Conservation (phyloP, 2,797 vertebrate species). For the Ctenosaura bakeri region DNA sequence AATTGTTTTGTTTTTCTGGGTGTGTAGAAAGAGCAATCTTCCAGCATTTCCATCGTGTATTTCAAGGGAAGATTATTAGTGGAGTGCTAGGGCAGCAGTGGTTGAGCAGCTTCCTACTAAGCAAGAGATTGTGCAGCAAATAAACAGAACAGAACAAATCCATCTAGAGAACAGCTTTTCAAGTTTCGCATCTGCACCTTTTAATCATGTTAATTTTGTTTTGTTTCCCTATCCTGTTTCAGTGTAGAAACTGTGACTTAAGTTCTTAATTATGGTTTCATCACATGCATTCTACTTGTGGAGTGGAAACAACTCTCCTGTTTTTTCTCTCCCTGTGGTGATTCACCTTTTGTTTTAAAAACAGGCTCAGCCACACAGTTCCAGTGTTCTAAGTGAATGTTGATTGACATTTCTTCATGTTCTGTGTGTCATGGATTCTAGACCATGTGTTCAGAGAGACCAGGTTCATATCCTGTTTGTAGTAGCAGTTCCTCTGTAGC, state of each 20-base stretch:
- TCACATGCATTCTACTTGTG: neutral
- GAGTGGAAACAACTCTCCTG: conserved; percentile 6
- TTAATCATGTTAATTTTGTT: conserved; percentile 44
- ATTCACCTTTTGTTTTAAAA: conserved; percentile 17
- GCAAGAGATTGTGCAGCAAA: conserved; percentile 37
- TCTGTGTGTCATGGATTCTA: neutral
- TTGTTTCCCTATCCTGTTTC: conserved; percentile 2
- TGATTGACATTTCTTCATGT: neutral
- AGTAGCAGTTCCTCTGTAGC: neutral
- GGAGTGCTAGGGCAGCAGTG: neutral
- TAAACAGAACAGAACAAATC: conserved; percentile 54
- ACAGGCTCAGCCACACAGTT: neutral
- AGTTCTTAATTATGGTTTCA: conserved; percentile 24
- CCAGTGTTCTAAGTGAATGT: neutral
- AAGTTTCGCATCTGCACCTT: conserved; percentile 45
- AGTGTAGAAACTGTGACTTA: conserved; percentile 41
- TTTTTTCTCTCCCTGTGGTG: neutral
- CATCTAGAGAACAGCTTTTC: conserved; percentile 40
- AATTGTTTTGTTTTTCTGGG: neutral
- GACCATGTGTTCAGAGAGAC: neutral
- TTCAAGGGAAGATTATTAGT: neutral
- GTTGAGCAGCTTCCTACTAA: conserved; percentile 20
- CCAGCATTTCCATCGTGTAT: neutral
- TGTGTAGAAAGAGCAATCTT: neutral
- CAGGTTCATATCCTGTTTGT: neutral